Evolutionary conservation across 2,113 vertebrate species (phyloP), one percentile per base, ranked within the genome.

Genomic region (Psammodynastes pulverulentus): DNA sequence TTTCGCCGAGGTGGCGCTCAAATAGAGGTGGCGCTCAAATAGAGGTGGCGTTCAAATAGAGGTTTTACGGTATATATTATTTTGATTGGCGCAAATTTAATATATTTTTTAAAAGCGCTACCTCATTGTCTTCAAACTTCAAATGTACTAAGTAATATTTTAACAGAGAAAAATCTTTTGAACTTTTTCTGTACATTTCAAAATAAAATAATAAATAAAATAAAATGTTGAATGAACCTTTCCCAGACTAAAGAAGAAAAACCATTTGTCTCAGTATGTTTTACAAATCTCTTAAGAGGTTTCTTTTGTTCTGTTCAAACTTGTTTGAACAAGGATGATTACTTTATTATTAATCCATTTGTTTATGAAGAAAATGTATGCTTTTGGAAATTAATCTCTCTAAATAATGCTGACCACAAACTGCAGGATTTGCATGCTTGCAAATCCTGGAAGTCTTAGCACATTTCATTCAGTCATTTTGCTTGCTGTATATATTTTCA

Each of bases 341-440:
- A 94, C 87, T 92, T 93, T 95, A 94, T 93, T 96, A 94, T 96
- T 96, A 95, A 67, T 93, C 90, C 54, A 94, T 96, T 96, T 96
- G 86, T 96, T 97, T 96, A 95, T 96, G 94, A 95, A 95, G 94
- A 94, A 85, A 95, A 94, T 43, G 67, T 56, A 89, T 95, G 94
- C 88, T 95, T 93, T 94, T 94, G 94, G 96, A 97, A 97, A 97
- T 96, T 97, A 96, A 87, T 95, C 92, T 97, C 94, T 95, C 94
- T 94, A 96, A 97, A 94, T 90, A 93, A 95, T 93, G 92, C 95
- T 95, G 95, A 96, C 94, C 94, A 95, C 95, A 97, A 96, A 90
- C 92, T 97, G 95, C 91, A 94, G 48, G 93, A 97, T 97, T 96
- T 97, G 96, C 97, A 97, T 97, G 97, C 95, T 97, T 97, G 94